These are phyloP conservation scores for Ganaspis sp. DNA, from an alignment of 1,140 invertebrate genomes.

Conservation along the genomic window DNA sequence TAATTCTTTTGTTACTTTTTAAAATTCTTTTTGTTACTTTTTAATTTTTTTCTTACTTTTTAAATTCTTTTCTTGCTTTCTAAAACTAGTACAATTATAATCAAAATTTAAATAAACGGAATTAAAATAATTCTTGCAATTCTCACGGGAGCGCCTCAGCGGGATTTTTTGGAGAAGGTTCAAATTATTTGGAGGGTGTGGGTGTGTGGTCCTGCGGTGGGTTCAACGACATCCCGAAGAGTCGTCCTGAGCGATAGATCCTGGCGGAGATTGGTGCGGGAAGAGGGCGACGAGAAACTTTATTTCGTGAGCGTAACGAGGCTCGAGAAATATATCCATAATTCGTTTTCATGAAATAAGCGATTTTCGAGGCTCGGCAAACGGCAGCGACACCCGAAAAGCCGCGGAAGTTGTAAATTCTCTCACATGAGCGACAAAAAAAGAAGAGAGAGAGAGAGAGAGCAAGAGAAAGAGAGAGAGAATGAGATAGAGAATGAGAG, in stretches of 20 bases:
- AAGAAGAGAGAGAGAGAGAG: background rate
- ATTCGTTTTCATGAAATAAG: conserved; percentile 2
- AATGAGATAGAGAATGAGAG: too few relatives aligned
- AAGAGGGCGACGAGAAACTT: background rate
- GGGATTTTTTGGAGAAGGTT: background rate
- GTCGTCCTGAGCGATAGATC: background rate
- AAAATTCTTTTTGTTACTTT: too few relatives aligned
- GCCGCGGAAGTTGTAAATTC: conserved; percentile 4
- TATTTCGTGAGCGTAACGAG: conserved; percentile 5
- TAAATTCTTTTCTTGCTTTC: too few relatives aligned
- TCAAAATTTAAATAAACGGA: too few relatives aligned
- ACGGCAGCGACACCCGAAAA: background rate
- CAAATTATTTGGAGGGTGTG: conserved; percentile 12
- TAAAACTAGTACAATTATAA: too few relatives aligned
- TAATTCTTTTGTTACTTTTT: too few relatives aligned
- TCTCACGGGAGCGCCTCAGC: background rate
- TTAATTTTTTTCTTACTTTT: too few relatives aligned
- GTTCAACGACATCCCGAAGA: background rate
- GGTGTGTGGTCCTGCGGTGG: background rate
- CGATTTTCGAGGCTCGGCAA: background rate
- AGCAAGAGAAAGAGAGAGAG: too few relatives aligned
- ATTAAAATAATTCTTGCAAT: background rate
- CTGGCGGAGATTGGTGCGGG: background rate
- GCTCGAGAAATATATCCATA: conserved; percentile 6
- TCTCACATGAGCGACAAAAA: background rate